Conservation (phyloP, 37 sponge, comb jelly and placozoan species). For the Chondrosia reniformis region DNA sequence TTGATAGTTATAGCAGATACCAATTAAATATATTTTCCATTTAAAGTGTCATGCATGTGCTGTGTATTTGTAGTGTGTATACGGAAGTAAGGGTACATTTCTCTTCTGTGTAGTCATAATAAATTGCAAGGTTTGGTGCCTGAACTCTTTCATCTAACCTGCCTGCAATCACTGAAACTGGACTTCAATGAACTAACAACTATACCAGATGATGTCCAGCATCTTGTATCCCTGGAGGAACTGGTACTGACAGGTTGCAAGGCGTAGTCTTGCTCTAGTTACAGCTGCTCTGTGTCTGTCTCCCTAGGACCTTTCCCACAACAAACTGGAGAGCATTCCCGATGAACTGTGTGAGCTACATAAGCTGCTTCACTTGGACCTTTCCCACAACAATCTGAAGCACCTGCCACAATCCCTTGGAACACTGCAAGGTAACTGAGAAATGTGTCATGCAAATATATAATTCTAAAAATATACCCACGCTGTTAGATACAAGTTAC, state of each 20-base stretch:
- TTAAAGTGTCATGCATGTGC: constrained; percentile 14
- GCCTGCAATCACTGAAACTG: constrained; percentile 44
- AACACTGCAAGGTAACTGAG: constrained; percentile 26
- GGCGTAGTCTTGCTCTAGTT: not conserved
- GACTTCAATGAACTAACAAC: constrained; percentile 60
- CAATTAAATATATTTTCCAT: too few species aligned
- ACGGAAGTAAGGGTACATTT: not conserved
- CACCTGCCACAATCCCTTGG: constrained; percentile 43
- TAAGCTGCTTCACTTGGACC: constrained; percentile 17
- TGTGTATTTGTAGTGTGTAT: not conserved
- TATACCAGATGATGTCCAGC: constrained; percentile 34
- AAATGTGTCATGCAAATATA: not conserved
- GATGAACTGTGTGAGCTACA: constrained; percentile 29
- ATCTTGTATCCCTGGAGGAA: constrained; percentile 35
- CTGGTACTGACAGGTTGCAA: constrained; percentile 8
- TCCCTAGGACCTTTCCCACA: constrained; percentile 61
- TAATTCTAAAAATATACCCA: too few species aligned
- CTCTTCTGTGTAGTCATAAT: constrained; percentile 48
- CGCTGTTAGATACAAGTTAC: not conserved
- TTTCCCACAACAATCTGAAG: constrained; percentile 37
- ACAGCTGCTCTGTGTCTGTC: not conserved
- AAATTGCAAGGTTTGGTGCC: constrained; percentile 25
- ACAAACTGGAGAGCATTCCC: constrained; percentile 47
- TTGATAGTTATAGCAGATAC: too few species aligned
- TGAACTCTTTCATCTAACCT: constrained; percentile 17